Conservation (phyloP, 2,888 invertebrate species). For the Thereva nobilitata region DNA sequence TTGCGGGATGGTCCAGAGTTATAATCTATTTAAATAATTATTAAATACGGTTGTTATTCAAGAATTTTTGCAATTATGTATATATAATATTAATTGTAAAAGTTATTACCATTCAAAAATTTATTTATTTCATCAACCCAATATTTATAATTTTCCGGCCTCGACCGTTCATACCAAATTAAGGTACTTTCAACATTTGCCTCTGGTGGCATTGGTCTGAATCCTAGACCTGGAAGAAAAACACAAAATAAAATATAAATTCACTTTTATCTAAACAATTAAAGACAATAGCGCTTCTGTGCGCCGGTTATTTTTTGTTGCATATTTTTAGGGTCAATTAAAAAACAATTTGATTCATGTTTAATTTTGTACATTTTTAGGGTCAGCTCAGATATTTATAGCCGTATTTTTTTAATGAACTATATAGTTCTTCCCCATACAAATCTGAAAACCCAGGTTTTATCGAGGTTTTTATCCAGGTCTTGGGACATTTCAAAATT, state of each 20-base stretch:
- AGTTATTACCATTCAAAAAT: conserved; percentile 73
- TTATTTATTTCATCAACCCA: conserved; percentile 78
- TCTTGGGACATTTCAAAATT: too few relatives aligned
- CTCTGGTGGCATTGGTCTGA: conserved; percentile 93
- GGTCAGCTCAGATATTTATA: too few relatives aligned
- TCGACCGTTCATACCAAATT: conserved; percentile 84
- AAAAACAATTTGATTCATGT: too few relatives aligned
- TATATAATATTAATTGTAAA: background rate
- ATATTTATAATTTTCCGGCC: conserved; percentile 71
- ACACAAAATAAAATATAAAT: conserved; percentile 13
- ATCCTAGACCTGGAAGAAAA: conserved; percentile 78
- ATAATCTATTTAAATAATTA: conserved; percentile 35
- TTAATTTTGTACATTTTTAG: too few relatives aligned
- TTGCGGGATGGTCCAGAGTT: conserved; percentile 48
- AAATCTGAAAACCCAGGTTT: too few relatives aligned
- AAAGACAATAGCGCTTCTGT: too few relatives aligned
- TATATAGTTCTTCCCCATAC: too few relatives aligned
- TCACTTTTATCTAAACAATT: too few relatives aligned
- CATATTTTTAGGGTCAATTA: too few relatives aligned
- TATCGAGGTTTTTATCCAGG: too few relatives aligned
- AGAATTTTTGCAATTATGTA: background rate
- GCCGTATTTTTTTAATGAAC: too few relatives aligned
- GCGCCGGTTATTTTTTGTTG: too few relatives aligned
- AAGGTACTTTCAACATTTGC: conserved; percentile 93
- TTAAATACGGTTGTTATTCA: conserved; percentile 1